Base-by-base conservation (phyloP, 2,888 invertebrate genomes). In the Torymus auratus region DNA sequence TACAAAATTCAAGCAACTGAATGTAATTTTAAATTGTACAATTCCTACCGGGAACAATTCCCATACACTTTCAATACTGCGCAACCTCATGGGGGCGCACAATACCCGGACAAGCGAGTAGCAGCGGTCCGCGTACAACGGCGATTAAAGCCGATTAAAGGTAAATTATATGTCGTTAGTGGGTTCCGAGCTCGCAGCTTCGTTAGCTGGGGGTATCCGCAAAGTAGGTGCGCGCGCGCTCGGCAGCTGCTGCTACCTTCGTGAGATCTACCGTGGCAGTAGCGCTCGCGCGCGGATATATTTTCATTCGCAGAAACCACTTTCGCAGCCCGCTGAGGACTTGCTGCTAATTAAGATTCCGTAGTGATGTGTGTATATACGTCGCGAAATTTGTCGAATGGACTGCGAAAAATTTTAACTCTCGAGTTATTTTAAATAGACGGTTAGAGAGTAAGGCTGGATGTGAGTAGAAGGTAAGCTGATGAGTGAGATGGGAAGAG, bases 261-360 rank as follows among this genome's bases (percentile, higher is more conserved):
- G 61, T 12, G 61, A 64, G 64, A 60, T 68, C 15, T 69, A 58
- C 58, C 13, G 41, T 41, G 11, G 50, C 4, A 20, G 10, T 17
- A 41, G 41, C 7, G 7, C 7, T 5, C 7, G 7, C 7, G 4
- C 28, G 7, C 28, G 58, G n/a, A 28, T 55, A 50, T 73, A 55
- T 73, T 73, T 58, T 17, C 60, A 65, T 80, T 75, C 75, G 70
- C 12, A 75, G 80, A 80, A 80, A 75, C 70, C 60, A 50, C 61
- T 28, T 28, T 23, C 2, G 14, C 20, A 20, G 17, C 17, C 7
- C 7, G 50, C 28, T 15, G 17, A 13, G 68, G 68, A 73, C 68
- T 73, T 79, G 68, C 75, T 50, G 70, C 55, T 80, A 80, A 80
- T 80, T 80, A 80, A 80, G 70, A 80, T 80, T 70, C 80, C 75